Evolutionary conservation across 2,888 invertebrate species (phyloP).

Genomic region (Lithophane socia): DNA sequence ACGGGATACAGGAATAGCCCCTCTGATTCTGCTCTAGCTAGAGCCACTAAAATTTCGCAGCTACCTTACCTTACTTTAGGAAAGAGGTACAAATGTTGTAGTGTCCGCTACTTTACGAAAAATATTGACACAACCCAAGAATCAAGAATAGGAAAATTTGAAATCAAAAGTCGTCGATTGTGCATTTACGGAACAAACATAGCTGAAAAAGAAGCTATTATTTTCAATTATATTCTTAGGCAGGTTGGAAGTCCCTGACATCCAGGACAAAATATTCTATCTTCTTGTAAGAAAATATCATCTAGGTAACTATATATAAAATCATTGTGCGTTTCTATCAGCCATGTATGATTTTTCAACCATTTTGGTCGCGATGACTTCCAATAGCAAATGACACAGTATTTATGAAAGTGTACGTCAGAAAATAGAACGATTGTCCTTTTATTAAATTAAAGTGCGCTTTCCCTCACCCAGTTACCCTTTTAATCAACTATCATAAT

Average conservation of each 20-base stretch:
- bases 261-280: neutral
- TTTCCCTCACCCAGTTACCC: slow-evolving; percentile 84
- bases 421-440: slow-evolving; percentile 74
- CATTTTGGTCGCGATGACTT: slow-evolving; percentile 47
- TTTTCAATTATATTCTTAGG: neutral
- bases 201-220: neutral
- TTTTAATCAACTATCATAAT: slow-evolving; percentile 71
- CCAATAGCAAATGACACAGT: slow-evolving; percentile 66
- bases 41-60: neutral
- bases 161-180: neutral
- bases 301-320: neutral
- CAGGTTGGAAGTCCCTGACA: neutral
- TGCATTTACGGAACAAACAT: neutral
- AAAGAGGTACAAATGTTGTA: neutral
- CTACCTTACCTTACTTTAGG: too few relatives aligned
- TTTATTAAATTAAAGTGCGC: slow-evolving; percentile 73
- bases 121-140: neutral
- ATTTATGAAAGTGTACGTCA: slow-evolving; percentile 73
- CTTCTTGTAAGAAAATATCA: neutral
- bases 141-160: neutral
- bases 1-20: too few relatives aligned
- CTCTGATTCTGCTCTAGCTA: neutral
- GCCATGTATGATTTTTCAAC: slow-evolving; percentile 1
- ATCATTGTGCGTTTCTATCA: slow-evolving; percentile 18
- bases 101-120: neutral